Evolutionary conservation across 2,113 vertebrate species (phyloP), one percentile per base, ranked within the genome.

Genomic region (Asarcornis scutulata): DNA sequence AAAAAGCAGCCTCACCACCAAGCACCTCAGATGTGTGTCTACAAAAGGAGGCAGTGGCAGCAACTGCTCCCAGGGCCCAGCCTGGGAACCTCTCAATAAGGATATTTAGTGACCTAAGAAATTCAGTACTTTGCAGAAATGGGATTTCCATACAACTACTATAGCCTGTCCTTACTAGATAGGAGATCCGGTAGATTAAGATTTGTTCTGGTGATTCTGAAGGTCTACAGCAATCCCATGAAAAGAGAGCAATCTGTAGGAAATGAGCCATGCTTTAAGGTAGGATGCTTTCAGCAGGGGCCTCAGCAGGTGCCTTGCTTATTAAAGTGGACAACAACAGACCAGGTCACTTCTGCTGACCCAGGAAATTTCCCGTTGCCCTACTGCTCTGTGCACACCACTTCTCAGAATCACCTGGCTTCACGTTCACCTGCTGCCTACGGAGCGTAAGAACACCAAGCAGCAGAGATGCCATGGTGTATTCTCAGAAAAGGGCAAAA

Each of bases 401-500:
- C 3, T 8, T 38, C 77, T 85, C 78, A 60, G 8, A 67, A 85
- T 26, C 36, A 73, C 58, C 17, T 1, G 77, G 36, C 52, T 86
- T 27, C 60, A 21, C 27, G 29, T 17, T 25, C 46, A 59, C 2
- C 72, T 1, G 0, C 42, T 20, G 3, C 83, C 76, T 32, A 3
- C 0, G n/a, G n/a, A 1, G 27, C 26, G 0, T 1, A 6, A 36
- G 44, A 21, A 67, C 68, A 81, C 56, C 0, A 0, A 75, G 69
- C 23, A 18, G 78, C 10, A 52, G 36, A 81, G 86, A 42, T 16
- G 9, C 52, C 83, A 58, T 21, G 6, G 40, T 3, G 11, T 6
- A 17, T 52, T 34, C 66, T 42, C 55, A 52, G 64, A 8, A 48
- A 55, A 63, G 85, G 32, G 50, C 31, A 46, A 7, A 55, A 91